phyloP scores from a whole-genome alignment of 2,888 invertebrate species.

The Coenonympha glycerion region DNA sequence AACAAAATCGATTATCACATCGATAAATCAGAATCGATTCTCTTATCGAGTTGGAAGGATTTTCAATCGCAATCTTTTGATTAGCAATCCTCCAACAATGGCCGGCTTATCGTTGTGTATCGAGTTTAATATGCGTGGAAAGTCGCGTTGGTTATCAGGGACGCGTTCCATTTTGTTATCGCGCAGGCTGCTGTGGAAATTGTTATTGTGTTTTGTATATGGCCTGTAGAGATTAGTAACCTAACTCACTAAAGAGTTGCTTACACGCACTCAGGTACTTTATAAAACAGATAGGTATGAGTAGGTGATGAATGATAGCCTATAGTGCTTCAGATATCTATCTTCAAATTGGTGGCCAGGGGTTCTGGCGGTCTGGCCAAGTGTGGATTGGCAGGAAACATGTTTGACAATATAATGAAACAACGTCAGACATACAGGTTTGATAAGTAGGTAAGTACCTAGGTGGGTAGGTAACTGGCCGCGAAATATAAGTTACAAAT shows the following conservation, averaged over 20 bases:
- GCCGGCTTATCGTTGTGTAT: conserved; percentile 63
- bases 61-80: conserved; percentile 69
- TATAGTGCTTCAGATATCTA: no score
- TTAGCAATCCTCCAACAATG: conserved; percentile 65
- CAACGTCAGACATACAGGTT: no score
- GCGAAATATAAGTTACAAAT: no score
- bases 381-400: no score
- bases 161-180: conserved; percentile 69
- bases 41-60: conserved; percentile 38
- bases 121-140: conserved; percentile 72
- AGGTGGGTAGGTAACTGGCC: no score
- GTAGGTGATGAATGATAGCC: no score
- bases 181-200: conserved; percentile 50
- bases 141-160: conserved; percentile 60
- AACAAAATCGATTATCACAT: conserved; percentile 7
- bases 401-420: no score
- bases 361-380: no score
- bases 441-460: no score
- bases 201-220: conserved; percentile 66
- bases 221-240: conserved; percentile 50
- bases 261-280: background rate
- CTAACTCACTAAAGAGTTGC: background rate
- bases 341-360: no score
- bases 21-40: conserved; percentile 18
- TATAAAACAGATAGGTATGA: background rate